Evolutionary conservation across 2,888 invertebrate species (phyloP).

Genomic region (Perizoma flavofasciatum): DNA sequence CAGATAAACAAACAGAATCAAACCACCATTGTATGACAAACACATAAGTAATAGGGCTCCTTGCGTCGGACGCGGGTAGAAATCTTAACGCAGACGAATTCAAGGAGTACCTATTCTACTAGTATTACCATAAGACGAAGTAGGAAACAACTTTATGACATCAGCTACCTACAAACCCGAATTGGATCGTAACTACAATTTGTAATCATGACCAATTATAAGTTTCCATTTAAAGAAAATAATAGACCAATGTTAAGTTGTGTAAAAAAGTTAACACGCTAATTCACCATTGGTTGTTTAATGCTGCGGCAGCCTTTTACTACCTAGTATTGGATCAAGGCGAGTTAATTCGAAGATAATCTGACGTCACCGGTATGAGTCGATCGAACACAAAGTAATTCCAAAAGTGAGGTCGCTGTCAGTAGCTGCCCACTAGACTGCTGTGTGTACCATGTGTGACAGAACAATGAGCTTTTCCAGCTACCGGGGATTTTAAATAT

Average conservation of each 20-base stretch:
- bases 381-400: conserved; percentile 57
- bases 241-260: conserved; percentile 22
- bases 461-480: conserved; percentile 37
- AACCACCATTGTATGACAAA: too few relatives aligned
- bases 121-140: conserved; percentile 25
- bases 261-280: conserved; percentile 31
- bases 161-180: conserved; percentile 34
- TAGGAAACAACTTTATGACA: conserved; percentile 37
- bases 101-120: background rate
- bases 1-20: too few relatives aligned
- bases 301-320: conserved; percentile 46
- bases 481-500: conserved; percentile 19
- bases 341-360: conserved; percentile 60
- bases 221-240: conserved; percentile 37
- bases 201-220: conserved; percentile 35
- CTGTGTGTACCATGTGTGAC: conserved; percentile 28
- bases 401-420: conserved; percentile 60
- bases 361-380: conserved; percentile 61
- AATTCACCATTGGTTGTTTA: conserved; percentile 32
- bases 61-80: too few relatives aligned
- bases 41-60: too few relatives aligned
- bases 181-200: conserved; percentile 31
- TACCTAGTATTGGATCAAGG: conserved; percentile 60
- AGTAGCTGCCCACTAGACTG: conserved; percentile 47
- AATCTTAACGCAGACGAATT: too few relatives aligned